A percentile compares a stretch with the other conserved stretches of the same genome.
Conservation (phyloP, 2,888 invertebrate genomes). For the Nemotelus nigrinus region DNA sequence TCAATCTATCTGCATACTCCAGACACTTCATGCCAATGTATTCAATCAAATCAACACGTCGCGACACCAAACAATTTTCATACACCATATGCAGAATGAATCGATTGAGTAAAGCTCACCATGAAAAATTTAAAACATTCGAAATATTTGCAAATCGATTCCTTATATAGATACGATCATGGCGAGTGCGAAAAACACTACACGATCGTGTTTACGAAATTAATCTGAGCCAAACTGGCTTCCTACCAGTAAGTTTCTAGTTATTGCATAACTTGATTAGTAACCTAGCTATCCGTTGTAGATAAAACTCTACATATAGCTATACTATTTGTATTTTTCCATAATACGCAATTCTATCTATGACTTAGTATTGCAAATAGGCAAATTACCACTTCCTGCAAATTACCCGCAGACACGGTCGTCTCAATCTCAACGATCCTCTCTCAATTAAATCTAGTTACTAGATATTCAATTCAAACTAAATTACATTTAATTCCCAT, state of each 20-base stretch:
- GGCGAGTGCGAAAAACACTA: not conserved
- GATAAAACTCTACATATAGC: not conserved
- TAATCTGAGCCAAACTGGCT: not conserved
- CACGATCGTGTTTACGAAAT: not conserved
- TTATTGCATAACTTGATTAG: not conserved
- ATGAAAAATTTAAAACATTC: slow-evolving; percentile 15
- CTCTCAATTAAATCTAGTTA: slow-evolving; percentile 23
- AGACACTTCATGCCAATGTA: too few relatives aligned
- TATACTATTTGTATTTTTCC: not conserved
- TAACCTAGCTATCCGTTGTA: not conserved
- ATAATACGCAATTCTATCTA: not conserved
- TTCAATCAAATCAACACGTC: too few relatives aligned
- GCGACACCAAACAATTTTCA: too few relatives aligned
- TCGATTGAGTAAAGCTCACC: not conserved
- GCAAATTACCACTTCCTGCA: slow-evolving; percentile 41
- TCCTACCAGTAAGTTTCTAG: not conserved
- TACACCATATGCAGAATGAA: too few relatives aligned
- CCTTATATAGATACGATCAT: slow-evolving; percentile 8
- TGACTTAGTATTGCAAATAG: slow-evolving; percentile 17
- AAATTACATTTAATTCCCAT: slow-evolving; percentile 30
- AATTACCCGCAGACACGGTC: slow-evolving; percentile 25
- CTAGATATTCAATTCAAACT: slow-evolving; percentile 17
- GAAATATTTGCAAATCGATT: slow-evolving; percentile 15
- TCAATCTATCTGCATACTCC: too few relatives aligned
- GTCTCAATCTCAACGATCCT: slow-evolving; percentile 17